Conservation (phyloP, 2,888 invertebrate species). For the Lepas anatifera region DNA sequence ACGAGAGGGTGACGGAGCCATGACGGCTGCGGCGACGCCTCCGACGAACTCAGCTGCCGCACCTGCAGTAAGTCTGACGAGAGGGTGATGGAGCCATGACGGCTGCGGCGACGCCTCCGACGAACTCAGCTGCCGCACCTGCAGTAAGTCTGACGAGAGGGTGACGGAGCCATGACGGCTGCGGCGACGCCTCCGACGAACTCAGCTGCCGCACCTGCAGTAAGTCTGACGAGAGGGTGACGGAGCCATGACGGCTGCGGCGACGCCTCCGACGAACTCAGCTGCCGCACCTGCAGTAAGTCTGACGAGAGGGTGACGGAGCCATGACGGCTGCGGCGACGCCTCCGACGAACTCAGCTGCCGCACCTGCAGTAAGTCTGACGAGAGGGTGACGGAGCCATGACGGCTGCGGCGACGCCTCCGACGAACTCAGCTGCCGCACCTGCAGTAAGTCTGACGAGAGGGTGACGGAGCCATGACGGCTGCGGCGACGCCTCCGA, state of each 20-base stretch:
- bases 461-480: no score
- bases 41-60: constrained; percentile 69
- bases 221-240: constrained; percentile 43
- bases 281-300: no score
- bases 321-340: no score
- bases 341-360: no score
- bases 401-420: no score
- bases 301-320: no score
- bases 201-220: constrained; percentile 71
- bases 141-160: constrained; percentile 52
- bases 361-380: no score
- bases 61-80: constrained; percentile 64
- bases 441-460: no score
- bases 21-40: constrained; percentile 60
- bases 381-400: no score
- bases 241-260: not conserved
- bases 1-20: not conserved
- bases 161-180: not conserved
- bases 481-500: no score
- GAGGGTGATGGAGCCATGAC: not conserved
- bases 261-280: no score
- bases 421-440: no score
- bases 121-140: constrained; percentile 68
- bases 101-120: constrained; percentile 74
- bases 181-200: constrained; percentile 83